Evolutionary conservation across 2,888 invertebrate species (phyloP).

Genomic region (Drosophila mimica): DNA sequence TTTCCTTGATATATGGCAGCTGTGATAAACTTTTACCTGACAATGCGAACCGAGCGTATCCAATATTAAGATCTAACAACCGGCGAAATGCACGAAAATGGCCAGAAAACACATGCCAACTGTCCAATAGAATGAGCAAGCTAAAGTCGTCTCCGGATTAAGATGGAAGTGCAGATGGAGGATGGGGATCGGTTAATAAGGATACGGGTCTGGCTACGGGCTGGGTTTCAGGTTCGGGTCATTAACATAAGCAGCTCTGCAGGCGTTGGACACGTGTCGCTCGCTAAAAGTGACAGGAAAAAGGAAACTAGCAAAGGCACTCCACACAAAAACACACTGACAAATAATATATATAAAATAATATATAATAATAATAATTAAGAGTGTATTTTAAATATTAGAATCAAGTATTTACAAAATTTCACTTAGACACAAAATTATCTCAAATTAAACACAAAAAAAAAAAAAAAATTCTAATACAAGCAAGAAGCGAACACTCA

Average conservation of each 20-base stretch:
- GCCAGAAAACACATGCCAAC: conserved; percentile 72
- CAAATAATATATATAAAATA: too few relatives aligned
- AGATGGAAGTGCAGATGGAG: not conserved
- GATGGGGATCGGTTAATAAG: not conserved
- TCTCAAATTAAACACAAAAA: not conserved
- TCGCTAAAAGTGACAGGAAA: conserved; percentile 47
- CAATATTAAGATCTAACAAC: conserved; percentile 70
- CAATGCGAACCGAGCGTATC: conserved; percentile 60
- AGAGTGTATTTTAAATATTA: too few relatives aligned
- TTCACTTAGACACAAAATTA: not conserved
- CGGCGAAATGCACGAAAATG: conserved; percentile 40
- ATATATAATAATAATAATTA: too few relatives aligned
- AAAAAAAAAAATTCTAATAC: not conserved
- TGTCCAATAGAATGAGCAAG: conserved; percentile 48
- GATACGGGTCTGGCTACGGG: not conserved
- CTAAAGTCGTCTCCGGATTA: conserved; percentile 39
- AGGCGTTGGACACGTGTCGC: conserved; percentile 69
- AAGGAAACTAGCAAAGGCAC: conserved; percentile 66
- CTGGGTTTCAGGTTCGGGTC: conserved; percentile 50
- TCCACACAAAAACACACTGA: conserved; percentile 28
- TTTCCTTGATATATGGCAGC: conserved; percentile 68
- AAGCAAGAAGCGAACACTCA: not conserved
- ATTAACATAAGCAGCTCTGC: conserved; percentile 76
- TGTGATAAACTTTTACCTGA: conserved; percentile 71
- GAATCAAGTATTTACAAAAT: not conserved